Base-by-base conservation (phyloP, 2,888 invertebrate genomes). In the Watsonalla cultraria region DNA sequence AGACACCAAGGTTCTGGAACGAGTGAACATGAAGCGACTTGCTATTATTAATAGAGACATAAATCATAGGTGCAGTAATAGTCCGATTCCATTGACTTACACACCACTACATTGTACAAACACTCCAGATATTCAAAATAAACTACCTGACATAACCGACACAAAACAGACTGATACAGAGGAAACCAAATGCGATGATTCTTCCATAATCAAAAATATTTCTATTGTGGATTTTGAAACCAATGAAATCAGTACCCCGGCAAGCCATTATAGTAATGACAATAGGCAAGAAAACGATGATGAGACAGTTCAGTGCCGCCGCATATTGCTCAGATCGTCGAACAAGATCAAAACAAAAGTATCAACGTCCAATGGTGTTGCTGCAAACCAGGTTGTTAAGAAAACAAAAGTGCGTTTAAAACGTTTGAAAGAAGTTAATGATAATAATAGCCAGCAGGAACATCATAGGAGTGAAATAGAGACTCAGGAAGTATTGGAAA, bases 21-120 rank as follows among this genome's bases (percentile, higher is more conserved):
- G 84, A 64, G 52, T 88, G 33, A 68, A 66, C 55, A 72, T 64
- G 35, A 89, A 89, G 68, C 77, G 88, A 5, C 59, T 78, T 51
- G 75, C 77, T 45, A 76, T 90, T 61, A 57, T 85, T 15, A 84
- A 84, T 62, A 78, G 86, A 61, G 66, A 78, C 62, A 67, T 77
- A 53, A 67, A 57, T 46, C 73, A 79, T 62, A 58, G 59, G 14
- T 76, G 65, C 54, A 58, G 64, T 46, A 58, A 66, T 45, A 67
- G 74, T 47, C 69, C 81, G 0, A 90, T 89, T 55, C 73, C 86
- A 9, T 67, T 90, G 39, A 62, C 65, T 11, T 87, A 84, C 62
- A 56, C 63, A 42, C 79, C 85, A 0, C 55, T 78, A 5, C 42
- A 42, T 42, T 8, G 5, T 11, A 11, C 5, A 42, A 5, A 7